phyloP scores from a whole-genome alignment of 2,888 invertebrate genomes.

The Drosophila anceps region DNA sequence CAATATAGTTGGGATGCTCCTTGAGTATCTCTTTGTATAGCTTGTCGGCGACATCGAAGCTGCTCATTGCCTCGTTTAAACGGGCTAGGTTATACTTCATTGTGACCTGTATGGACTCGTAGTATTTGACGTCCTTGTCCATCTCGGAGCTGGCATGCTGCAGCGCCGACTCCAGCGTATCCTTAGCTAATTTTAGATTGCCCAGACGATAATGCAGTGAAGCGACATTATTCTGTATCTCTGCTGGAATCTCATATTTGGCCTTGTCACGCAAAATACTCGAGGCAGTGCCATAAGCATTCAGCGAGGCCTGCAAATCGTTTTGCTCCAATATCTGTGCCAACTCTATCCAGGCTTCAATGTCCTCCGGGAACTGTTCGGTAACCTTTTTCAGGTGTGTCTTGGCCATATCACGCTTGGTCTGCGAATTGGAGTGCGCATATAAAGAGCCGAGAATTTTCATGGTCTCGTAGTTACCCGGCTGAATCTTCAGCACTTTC shows the following conservation, averaged over 20 bases:
- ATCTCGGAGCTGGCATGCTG: slow-evolving; percentile 93
- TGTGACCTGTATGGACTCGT: slow-evolving; percentile 97
- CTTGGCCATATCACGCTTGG: slow-evolving; percentile 96
- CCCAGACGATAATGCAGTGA: slow-evolving; percentile 96
- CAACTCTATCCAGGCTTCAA: slow-evolving; percentile 99
- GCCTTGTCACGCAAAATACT: slow-evolving; percentile 96
- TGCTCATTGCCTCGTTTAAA: slow-evolving; percentile 95
- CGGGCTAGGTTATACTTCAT: slow-evolving; percentile 98
- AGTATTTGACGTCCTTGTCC: slow-evolving; percentile 96
- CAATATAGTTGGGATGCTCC: slow-evolving; percentile 97
- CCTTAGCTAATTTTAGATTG: slow-evolving; percentile 94
- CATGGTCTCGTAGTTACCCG: slow-evolving; percentile 99
- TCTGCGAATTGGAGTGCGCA: slow-evolving; percentile 94
- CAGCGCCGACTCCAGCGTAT: slow-evolving; percentile 93
- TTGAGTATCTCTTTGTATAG: slow-evolving; percentile 98
- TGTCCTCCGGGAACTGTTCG: slow-evolving; percentile 98
- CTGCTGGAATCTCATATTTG: slow-evolving; percentile 97
- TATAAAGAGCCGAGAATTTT: slow-evolving; percentile 99
- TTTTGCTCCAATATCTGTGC: slow-evolving; percentile 99
- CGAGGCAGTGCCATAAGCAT: slow-evolving; percentile 97
- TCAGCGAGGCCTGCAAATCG: slow-evolving; percentile 94
- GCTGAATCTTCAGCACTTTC: slow-evolving; percentile 98
- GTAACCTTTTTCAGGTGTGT: slow-evolving; percentile 97
- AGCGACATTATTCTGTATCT: slow-evolving; percentile 98
- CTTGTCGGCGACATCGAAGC: slow-evolving; percentile 97